Percentiles rank a stretch among this genome's conserved stretches.
These are phyloP conservation scores for Pipra filicauda DNA, from an alignment of 2,113 vertebrate genomes.

Conservation along the genomic window DNA sequence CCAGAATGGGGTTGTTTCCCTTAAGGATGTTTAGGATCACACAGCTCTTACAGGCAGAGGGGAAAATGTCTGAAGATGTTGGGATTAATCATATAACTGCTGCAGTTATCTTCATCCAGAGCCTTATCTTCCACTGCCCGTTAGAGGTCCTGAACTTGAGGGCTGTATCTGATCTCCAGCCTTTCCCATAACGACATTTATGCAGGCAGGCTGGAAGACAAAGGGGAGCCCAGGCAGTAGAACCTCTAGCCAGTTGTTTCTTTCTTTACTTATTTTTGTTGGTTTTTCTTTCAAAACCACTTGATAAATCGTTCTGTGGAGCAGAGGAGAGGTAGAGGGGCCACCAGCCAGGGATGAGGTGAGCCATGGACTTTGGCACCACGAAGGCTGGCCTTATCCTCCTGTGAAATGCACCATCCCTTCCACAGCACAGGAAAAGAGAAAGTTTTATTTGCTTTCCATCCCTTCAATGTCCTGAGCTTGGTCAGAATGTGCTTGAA, in stretches of 20 bases:
- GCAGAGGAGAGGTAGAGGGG: neutral
- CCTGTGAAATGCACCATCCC: neutral
- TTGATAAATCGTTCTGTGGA: neutral
- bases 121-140: neutral
- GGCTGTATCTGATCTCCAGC: neutral
- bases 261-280: neutral
- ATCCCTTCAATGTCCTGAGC: accelerated
- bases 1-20: neutral
- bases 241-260: neutral
- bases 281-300: neutral
- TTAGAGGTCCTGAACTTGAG: neutral
- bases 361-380: neutral
- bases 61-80: neutral
- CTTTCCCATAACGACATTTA: neutral
- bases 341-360: neutral
- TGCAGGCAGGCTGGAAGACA: neutral
- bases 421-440: neutral
- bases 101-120: neutral
- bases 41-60: neutral
- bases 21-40: neutral
- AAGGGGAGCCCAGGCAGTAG: neutral
- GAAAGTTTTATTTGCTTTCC: neutral
- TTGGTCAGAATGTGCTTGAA: neutral
- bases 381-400: neutral
- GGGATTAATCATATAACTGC: neutral